phyloP scores from a whole-genome alignment of 2,888 invertebrate species.

The Loripinus fragilis region DNA sequence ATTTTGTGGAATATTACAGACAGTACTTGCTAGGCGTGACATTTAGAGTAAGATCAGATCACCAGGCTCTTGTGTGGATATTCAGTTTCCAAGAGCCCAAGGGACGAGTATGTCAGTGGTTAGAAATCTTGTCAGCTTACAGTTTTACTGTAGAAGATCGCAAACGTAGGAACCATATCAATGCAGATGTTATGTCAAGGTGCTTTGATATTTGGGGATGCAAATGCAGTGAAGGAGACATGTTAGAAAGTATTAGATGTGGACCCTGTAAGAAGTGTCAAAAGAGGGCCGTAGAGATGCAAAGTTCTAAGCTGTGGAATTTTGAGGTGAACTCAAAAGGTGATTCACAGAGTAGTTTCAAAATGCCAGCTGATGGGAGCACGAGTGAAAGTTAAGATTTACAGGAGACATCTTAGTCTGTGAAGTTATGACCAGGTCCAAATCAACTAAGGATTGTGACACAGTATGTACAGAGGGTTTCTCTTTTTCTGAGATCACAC shows the following conservation, averaged over 20 bases:
- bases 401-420: not conserved
- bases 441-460: too few relatives aligned
- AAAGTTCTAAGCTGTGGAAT: not conserved
- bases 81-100: too few relatives aligned
- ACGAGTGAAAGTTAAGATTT: not conserved
- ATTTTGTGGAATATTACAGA: constrained; percentile 22
- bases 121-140: too few relatives aligned
- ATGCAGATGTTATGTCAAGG: constrained; percentile 11
- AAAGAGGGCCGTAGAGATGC: too few relatives aligned
- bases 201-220: too few relatives aligned
- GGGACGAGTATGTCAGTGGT: too few relatives aligned
- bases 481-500: not conserved
- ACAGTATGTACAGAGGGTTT: not conserved
- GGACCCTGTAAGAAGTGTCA: not conserved
- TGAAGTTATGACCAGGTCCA: not conserved
- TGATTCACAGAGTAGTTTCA: too few relatives aligned
- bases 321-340: not conserved
- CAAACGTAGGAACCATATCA: not conserved
- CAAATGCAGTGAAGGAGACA: not conserved
- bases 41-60: too few relatives aligned
- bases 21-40: too few relatives aligned
- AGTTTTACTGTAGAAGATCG: not conserved
- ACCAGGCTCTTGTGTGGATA: too few relatives aligned
- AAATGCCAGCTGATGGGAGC: too few relatives aligned
- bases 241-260: not conserved